Conservation (phyloP, 2,797 vertebrate species). For the Lemur catta region DNA sequence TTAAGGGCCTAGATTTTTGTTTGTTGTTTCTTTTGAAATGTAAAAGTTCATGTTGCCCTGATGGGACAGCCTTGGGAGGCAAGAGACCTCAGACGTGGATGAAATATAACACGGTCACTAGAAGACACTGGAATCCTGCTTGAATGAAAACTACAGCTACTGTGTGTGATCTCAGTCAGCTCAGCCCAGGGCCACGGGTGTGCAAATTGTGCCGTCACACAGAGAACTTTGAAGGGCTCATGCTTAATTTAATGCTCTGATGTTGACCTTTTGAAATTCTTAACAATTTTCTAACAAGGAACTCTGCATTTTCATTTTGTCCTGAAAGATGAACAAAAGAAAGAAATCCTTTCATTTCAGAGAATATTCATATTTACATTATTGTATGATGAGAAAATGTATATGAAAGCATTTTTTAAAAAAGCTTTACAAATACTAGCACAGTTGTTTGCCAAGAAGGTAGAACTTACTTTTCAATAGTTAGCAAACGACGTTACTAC, state of each 20-base stretch:
- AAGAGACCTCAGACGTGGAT: not conserved
- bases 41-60: not conserved
- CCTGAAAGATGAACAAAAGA: not conserved
- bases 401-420: not conserved
- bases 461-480: not conserved
- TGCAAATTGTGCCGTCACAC: no score
- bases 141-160: not conserved
- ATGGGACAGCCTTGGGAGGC: not conserved
- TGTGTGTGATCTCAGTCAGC: not conserved
- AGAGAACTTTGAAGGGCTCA: not conserved
- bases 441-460: not conserved
- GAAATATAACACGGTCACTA: not conserved
- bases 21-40: not conserved
- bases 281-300: not conserved
- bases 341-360: not conserved
- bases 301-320: not conserved
- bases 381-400: not conserved
- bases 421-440: not conserved
- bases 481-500: not conserved
- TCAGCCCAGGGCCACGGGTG: not conserved
- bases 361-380: not conserved
- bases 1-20: not conserved
- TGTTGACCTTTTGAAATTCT: not conserved
- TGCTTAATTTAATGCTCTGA: rapidly evolving
- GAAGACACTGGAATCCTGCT: not conserved